Evolutionary conservation across 2,888 invertebrate species (phyloP), one percentile per base, ranked within the genome.

Genomic region (Agonopterix alstromeriana): DNA sequence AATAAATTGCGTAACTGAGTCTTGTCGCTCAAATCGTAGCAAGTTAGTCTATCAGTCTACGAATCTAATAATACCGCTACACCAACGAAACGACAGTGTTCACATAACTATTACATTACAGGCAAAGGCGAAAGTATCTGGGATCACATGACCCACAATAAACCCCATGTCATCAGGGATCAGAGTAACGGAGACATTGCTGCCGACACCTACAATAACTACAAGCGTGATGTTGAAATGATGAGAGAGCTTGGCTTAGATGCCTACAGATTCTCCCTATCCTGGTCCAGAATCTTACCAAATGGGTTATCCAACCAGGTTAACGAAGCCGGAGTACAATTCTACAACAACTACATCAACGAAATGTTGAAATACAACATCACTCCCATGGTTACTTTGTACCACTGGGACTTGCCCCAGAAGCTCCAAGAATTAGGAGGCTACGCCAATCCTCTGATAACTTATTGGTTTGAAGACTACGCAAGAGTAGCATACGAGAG

Each of bases 291-390:
- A 47, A 79, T 93, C 14, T 66, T 92, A 12, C 91, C 92, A 0
- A 86, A 80, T 42, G 92, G 90, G 10, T 74, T 82, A 12, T 50
- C 79, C 1, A 79, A 87, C 46, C 59, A 75, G 5, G 63, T 91
- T n/a, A 94, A 91, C 63, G 66, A 85, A 56, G 81, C 81, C 1
- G 93, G 92, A 5, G 76, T 94, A 8, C 71, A 84, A 27, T 93
- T 92, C 69, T 94, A 94, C 69, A 91, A 91, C 55, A 79, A 87
- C 51, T 69, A 93, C 1, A 91, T 94, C 42, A 70, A 92, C 58
- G 90, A 89, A 63, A 78, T 94, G 47, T 52, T 91, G 0, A 84
- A 77, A 35, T 90, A 90, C 54, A 89, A 86, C 35, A 92, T 94
- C 49, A 68, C 81, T 50, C 93, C 93, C 0, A 74, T 91, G 67